These are phyloP conservation scores for Agonum fuliginosum DNA, from an alignment of 2,888 invertebrate genomes.

Conservation along the genomic window DNA sequence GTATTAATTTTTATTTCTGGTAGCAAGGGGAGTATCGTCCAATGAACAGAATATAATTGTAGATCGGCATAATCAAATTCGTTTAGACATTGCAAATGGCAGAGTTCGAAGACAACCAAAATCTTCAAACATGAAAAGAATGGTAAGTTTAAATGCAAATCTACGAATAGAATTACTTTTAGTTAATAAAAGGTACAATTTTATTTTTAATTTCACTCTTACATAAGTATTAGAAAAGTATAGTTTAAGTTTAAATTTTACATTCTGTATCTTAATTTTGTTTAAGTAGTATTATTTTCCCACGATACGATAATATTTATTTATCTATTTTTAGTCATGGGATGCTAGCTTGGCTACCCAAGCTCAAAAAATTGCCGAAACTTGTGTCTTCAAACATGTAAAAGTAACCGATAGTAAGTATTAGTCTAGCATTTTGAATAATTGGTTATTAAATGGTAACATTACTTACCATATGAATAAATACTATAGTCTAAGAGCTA, in stretches of 20 bases:
- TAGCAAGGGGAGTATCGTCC: slow-evolving; percentile 80
- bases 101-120: slow-evolving; percentile 85
- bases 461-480: too few relatives aligned
- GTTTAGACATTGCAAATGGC: slow-evolving; percentile 87
- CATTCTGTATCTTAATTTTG: too few relatives aligned
- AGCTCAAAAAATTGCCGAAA: slow-evolving; percentile 65
- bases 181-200: too few relatives aligned
- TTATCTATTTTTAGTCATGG: slow-evolving; percentile 63
- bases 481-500: neutral
- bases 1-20: neutral
- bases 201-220: too few relatives aligned
- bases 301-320: neutral
- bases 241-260: too few relatives aligned
- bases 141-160: slow-evolving; percentile 78
- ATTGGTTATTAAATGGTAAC: neutral
- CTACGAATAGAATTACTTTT: too few relatives aligned
- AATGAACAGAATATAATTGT: slow-evolving; percentile 85
- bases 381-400: slow-evolving; percentile 63
- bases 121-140: slow-evolving; percentile 90
- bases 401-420: slow-evolving; percentile 64
- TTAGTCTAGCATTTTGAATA: too few relatives aligned
- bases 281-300: too few relatives aligned
- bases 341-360: slow-evolving; percentile 62
- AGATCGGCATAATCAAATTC: slow-evolving; percentile 86
- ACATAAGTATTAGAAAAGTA: too few relatives aligned